Base-by-base conservation (phyloP, 2,888 invertebrate genomes). In the Trissolcus japonicus region DNA sequence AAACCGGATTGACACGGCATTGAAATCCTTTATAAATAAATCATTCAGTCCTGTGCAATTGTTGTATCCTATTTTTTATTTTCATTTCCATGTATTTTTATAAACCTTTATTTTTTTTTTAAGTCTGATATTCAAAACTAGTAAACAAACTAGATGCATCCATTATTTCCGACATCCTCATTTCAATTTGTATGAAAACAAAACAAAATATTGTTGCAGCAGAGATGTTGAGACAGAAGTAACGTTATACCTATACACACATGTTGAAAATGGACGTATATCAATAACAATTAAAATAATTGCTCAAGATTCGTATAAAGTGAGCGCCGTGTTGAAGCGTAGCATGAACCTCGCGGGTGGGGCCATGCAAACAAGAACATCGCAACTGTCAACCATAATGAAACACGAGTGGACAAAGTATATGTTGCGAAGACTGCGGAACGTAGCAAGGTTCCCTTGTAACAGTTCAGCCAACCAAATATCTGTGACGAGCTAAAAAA, bases 391-490 rank as follows among this genome's bases (percentile, higher is more conserved):
- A 87, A 86, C 84, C 82, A 86, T 84, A 81, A 82, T 80, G 79
- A 79, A 80, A 82, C 82, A 84, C 81, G 83, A 82, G 83, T 82
- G 80, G 81, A 85, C 83, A 83, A 84, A 81, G 82, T 76, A 80
- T 74, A 79, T 83, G 82, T 88, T 88, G 88, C 86, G 88, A 87
- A 85, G 88, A 89, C 88, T 89, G 89, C 83, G 89, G 89, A 89
- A 89, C 88, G 89, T 89, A 88, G 86, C 87, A 89, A 88, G 89
- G 89, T 89, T 89, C 89, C 89, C 88, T 89, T 89, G 86, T 89
- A 85, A 89, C 89, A 89, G 88, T 89, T 88, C 89, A 89, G 89
- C 88, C 88, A 89, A 89, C 87, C 87, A 88, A 87, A 88, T 87
- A 88, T 87, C 88, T 86, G 86, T 87, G 87, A 87, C 85, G 88